phyloP scores from a whole-genome alignment of 2,113 vertebrate genomes.

The Epinephelus fuscoguttatus region DNA sequence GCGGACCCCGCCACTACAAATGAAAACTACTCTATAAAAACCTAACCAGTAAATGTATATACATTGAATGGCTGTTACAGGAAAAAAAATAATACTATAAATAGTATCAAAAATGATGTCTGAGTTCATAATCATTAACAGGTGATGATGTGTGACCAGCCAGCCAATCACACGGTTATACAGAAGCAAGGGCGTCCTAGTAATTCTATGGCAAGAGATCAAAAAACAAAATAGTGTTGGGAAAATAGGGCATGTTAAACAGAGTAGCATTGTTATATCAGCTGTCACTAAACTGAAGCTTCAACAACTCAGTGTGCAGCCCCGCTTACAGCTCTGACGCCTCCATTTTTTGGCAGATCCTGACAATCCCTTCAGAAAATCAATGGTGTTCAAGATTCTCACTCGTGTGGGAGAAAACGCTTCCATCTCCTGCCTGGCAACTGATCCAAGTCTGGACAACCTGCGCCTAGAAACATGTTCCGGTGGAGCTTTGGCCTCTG shows the following conservation, averaged over 20 bases:
- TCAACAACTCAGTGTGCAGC: slow-evolving; percentile 8
- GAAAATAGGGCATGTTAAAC: neutral
- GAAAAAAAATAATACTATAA: too few species aligned
- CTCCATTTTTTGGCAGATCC: slow-evolving; percentile 86
- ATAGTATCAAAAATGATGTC: too few species aligned
- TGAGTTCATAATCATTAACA: too few species aligned
- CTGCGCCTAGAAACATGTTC: slow-evolving; percentile 87
- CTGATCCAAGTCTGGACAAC: slow-evolving; percentile 88
- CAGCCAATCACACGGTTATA: too few species aligned
- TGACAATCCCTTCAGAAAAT: slow-evolving; percentile 87
- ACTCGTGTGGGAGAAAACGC: slow-evolving; percentile 85
- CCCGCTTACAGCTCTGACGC: slow-evolving; percentile 27
- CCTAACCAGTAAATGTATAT: too few species aligned
- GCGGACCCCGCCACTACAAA: too few species aligned
- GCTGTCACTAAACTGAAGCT: slow-evolving; percentile 2
- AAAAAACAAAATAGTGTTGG: neutral
- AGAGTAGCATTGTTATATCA: neutral
- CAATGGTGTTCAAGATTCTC: slow-evolving; percentile 79
- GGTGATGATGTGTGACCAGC: neutral
- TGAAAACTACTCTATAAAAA: neutral
- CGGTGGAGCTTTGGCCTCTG: slow-evolving; percentile 79
- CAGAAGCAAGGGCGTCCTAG: neutral
- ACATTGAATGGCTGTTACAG: too few species aligned
- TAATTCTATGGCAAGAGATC: neutral
- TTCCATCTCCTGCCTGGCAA: slow-evolving; percentile 90